Evolutionary conservation across 30 jellyfish, hydroid and myxozoan species (phyloP).

Genomic region (Cassiopea andromeda): DNA sequence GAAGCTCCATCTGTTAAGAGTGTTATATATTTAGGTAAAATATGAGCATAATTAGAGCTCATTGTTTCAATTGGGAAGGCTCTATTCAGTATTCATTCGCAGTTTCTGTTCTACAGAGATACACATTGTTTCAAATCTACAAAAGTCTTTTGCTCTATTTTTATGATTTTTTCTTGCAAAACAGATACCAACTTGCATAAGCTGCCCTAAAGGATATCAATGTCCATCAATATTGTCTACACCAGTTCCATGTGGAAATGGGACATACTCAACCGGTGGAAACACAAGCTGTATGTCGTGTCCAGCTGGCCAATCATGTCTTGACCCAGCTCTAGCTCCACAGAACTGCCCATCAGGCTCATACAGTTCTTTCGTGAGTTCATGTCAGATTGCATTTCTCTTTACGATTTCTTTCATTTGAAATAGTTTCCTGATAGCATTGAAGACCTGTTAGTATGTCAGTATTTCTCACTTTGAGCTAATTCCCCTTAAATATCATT

Average conservation of each 20-base stretch:
- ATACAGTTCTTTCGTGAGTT: slow-evolving; percentile 79
- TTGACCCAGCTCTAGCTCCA: slow-evolving; percentile 88
- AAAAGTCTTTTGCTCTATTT: not conserved
- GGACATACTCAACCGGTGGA: slow-evolving; percentile 88
- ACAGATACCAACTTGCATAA: slow-evolving; percentile 78
- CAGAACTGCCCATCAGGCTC: slow-evolving; percentile 84
- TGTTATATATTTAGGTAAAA: too few relatives aligned
- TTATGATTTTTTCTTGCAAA: not conserved
- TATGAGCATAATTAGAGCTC: too few relatives aligned
- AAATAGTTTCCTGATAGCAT: not conserved
- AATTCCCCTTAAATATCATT: too few relatives aligned
- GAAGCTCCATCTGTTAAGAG: too few relatives aligned
- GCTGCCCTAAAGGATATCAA: slow-evolving; percentile 85
- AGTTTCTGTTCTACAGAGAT: too few relatives aligned
- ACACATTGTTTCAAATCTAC: too few relatives aligned
- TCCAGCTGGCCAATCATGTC: slow-evolving; percentile 95
- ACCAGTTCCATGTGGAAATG: slow-evolving; percentile 88
- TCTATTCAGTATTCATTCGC: too few relatives aligned
- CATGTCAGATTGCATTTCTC: not conserved
- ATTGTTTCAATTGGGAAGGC: too few relatives aligned
- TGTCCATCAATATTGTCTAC: slow-evolving; percentile 75
- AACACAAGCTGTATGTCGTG: slow-evolving; percentile 82
- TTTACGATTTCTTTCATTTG: not conserved
- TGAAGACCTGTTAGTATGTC: too few relatives aligned
- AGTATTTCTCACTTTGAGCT: too few relatives aligned